Evolutionary conservation across 2,113 vertebrate genomes (phyloP).

Genomic region (Sarotherodon lohbergeri): DNA sequence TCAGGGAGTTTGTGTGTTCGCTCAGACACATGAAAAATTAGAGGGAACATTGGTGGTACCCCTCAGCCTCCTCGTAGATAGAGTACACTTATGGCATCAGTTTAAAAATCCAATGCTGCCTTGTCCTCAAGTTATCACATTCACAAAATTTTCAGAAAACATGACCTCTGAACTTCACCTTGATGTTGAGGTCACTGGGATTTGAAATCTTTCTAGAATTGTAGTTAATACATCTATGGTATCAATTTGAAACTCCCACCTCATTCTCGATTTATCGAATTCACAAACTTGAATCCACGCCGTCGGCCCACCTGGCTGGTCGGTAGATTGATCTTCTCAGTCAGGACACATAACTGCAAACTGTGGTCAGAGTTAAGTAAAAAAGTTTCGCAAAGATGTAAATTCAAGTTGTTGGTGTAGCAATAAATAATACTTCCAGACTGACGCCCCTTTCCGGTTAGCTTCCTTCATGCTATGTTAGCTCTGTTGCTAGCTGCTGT

Average conservation of each 20-base stretch:
- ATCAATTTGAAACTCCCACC: neutral
- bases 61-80: neutral
- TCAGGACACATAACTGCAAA: neutral
- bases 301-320: neutral
- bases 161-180: neutral
- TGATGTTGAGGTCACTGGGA: neutral
- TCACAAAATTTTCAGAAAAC: neutral
- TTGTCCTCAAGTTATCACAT: neutral
- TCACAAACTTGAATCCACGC: neutral
- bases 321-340: neutral
- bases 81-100: neutral
- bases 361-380: neutral
- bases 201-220: neutral
- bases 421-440: neutral
- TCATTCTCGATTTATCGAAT: neutral
- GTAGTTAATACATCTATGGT: neutral
- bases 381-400: neutral
- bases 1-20: too few relatives aligned
- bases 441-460: neutral
- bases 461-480: neutral
- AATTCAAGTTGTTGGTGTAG: neutral
- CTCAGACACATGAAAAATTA: too few relatives aligned
- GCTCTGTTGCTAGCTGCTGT: neutral
- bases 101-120: neutral
- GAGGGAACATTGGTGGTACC: too few relatives aligned